A percentile compares a stretch with the other conserved stretches of the same genome.
phyloP scores from a whole-genome alignment of 2,113 vertebrate species.

The Myotis brandtii region DNA sequence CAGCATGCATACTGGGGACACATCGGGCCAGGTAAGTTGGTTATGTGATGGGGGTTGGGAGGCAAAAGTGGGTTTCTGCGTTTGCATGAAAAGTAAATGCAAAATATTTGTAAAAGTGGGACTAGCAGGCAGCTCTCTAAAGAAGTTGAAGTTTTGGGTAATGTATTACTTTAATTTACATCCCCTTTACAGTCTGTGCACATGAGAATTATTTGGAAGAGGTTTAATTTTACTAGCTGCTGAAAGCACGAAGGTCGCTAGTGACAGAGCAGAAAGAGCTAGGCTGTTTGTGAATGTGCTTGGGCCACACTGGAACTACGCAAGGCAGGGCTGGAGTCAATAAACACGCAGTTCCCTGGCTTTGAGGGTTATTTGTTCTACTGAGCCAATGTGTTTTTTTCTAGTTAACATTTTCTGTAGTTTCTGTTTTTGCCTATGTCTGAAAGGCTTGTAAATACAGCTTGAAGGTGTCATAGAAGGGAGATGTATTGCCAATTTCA shows the following conservation, averaged over 20 bases:
- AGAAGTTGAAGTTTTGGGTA: slow-evolving; percentile 73
- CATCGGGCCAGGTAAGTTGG: not conserved
- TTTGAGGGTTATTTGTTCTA: slow-evolving; percentile 75
- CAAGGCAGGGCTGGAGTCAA: slow-evolving; percentile 73
- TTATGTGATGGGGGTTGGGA: not conserved
- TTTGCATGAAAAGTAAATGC: not conserved
- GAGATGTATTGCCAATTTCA: not conserved
- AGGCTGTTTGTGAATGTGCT: slow-evolving; percentile 78
- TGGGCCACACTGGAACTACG: slow-evolving; percentile 62
- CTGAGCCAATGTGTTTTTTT: slow-evolving; percentile 65
- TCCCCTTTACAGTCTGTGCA: slow-evolving; percentile 85
- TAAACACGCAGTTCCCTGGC: slow-evolving; percentile 50
- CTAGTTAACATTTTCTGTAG: slow-evolving; percentile 52
- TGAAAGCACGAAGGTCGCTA: slow-evolving; percentile 83
- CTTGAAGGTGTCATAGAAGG: not conserved
- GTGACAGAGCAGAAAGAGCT: slow-evolving; percentile 80
- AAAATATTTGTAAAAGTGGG: slow-evolving; percentile 57
- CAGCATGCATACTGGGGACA: not conserved
- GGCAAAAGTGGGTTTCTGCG: not conserved
- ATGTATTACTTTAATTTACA: slow-evolving; percentile 87
- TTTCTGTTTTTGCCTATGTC: slow-evolving; percentile 67
- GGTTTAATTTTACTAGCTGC: slow-evolving; percentile 86
- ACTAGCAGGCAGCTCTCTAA: slow-evolving; percentile 68
- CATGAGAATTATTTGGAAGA: slow-evolving; percentile 86
- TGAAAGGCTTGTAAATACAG: slow-evolving; percentile 64